Percentiles rank a stretch among this genome's conserved stretches.
Conservation (phyloP, 2,113 vertebrate species). For the Elgaria multicarinata region DNA sequence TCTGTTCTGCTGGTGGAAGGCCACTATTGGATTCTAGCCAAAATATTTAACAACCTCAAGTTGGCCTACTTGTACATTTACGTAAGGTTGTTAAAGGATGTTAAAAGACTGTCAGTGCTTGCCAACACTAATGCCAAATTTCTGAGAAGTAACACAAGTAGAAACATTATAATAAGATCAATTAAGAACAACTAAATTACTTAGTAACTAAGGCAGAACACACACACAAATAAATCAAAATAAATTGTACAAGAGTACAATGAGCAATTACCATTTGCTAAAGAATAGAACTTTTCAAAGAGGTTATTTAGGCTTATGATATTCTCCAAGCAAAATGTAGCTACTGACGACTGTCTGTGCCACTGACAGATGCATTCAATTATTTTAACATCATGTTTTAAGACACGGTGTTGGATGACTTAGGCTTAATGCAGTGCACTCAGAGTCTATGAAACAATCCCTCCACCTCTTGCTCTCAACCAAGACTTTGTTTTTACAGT, state of each 20-base stretch:
- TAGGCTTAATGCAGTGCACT: background rate
- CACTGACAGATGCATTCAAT: background rate
- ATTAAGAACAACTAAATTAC: background rate
- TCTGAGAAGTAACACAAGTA: background rate
- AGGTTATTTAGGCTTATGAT: background rate
- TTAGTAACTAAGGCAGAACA: background rate
- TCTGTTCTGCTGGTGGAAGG: too few species aligned
- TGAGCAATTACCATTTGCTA: background rate
- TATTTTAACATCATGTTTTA: background rate
- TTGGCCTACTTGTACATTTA: background rate
- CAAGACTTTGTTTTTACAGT: background rate
- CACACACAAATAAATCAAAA: background rate
- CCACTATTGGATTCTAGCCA: background rate
- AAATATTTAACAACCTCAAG: background rate
- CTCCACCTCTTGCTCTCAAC: background rate
- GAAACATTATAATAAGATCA: background rate
- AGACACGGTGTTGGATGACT: constrained; percentile 1
- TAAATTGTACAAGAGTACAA: background rate
- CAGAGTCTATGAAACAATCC: background rate
- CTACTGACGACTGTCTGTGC: background rate
- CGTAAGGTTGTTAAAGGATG: background rate
- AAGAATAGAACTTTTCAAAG: background rate
- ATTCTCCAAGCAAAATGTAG: constrained; percentile 14
- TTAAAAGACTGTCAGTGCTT: background rate
- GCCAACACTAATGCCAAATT: background rate